phyloP scores from a whole-genome alignment of 2,113 vertebrate genomes.

The Myrmophylax atrothorax region DNA sequence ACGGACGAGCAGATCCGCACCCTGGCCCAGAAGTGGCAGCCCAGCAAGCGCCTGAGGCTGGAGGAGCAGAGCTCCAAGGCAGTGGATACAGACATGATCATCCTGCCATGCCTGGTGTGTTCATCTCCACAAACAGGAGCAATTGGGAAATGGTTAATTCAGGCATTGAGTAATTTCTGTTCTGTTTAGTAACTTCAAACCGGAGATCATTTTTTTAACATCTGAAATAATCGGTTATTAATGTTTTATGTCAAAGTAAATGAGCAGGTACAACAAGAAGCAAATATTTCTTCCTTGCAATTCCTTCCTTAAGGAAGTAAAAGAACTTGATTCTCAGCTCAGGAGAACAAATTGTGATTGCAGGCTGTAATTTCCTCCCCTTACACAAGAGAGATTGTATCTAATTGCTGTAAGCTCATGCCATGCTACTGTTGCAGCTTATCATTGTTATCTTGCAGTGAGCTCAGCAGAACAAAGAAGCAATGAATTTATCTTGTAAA shows the following conservation, averaged over 20 bases:
- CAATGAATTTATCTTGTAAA: neutral
- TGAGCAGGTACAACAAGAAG: neutral
- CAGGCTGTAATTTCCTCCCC: neutral
- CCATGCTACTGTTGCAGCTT: neutral
- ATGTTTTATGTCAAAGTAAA: neutral
- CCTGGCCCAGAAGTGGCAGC: slow-evolving; percentile 94
- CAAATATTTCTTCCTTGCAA: neutral
- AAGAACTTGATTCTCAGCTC: neutral
- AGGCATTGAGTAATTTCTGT: neutral
- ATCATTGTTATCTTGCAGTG: neutral
- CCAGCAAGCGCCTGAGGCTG: slow-evolving; percentile 78
- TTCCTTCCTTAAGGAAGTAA: neutral
- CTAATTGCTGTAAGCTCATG: neutral
- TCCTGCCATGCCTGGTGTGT: slow-evolving; percentile 88
- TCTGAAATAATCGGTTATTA: neutral
- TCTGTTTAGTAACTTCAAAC: neutral
- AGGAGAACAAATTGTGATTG: neutral
- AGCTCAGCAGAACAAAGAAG: neutral
- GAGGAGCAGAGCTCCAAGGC: slow-evolving; percentile 91
- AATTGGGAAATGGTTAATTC: neutral
- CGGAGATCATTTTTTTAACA: neutral
- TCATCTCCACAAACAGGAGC: neutral
- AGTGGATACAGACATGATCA: slow-evolving; percentile 94
- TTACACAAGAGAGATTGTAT: neutral
- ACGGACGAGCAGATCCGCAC: slow-evolving; percentile 91